Conservation (phyloP, 2,797 vertebrate genomes). For the Decapterus maruadsi region DNA sequence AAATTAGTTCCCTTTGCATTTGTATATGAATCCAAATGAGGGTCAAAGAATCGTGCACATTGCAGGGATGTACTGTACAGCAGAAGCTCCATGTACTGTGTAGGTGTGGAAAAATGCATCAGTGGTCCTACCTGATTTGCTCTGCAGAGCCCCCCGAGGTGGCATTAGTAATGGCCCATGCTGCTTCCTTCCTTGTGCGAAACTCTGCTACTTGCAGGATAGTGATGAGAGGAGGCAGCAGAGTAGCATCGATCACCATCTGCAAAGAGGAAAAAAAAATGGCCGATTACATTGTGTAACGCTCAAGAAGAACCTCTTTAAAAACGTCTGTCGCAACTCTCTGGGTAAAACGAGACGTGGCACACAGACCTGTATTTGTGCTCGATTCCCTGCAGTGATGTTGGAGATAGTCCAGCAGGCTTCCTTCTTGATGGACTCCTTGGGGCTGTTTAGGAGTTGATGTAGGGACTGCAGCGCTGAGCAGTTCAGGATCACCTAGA, state of each 20-base stretch:
- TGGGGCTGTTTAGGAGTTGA: conserved; percentile 94
- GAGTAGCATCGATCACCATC: conserved; percentile 95
- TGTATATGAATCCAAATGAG: background rate
- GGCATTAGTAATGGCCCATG: conserved; percentile 97
- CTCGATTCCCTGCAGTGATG: conserved; percentile 96
- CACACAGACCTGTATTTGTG: conserved; percentile 92
- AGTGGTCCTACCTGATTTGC: conserved; percentile 91
- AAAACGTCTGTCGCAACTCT: background rate
- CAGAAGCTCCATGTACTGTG: background rate
- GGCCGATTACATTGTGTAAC: background rate
- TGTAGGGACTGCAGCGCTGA: conserved; percentile 95
- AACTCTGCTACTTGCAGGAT: conserved; percentile 98
- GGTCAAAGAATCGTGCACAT: background rate
- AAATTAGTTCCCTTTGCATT: no score
- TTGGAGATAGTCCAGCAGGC: conserved; percentile 98
- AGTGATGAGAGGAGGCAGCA: conserved; percentile 93
- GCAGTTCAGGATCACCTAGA: conserved; percentile 96
- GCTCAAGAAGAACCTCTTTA: background rate
- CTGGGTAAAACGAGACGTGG: background rate
- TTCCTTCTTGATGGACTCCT: conserved; percentile 97
- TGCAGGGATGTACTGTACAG: background rate
- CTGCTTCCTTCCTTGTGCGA: conserved; percentile 96
- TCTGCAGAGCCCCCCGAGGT: conserved; percentile 96
- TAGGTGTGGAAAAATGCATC: background rate
- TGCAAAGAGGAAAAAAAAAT: conserved; percentile 60